phyloP scores from a whole-genome alignment of 2,797 vertebrate species.

The Danionella dracula region DNA sequence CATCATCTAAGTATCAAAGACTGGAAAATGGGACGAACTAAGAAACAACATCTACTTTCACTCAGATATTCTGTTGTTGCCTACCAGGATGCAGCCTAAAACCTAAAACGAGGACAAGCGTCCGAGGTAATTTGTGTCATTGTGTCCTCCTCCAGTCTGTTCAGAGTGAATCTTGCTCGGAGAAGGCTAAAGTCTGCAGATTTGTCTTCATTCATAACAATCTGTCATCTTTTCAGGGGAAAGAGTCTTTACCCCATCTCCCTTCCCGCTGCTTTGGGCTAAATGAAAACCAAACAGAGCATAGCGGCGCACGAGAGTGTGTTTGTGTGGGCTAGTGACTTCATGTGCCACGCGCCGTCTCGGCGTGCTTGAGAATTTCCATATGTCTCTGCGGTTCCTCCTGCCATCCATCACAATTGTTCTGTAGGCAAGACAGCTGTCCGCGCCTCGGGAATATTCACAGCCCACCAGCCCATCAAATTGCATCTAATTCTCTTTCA shows the following conservation, averaged over 20 bases:
- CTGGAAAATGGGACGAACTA: conserved; percentile 60
- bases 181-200: neutral
- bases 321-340: neutral
- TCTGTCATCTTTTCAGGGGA: conserved; percentile 41
- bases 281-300: conserved; percentile 29
- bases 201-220: conserved; percentile 32
- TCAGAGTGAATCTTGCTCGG: conserved; percentile 1
- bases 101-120: conserved; percentile 33
- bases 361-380: conserved; percentile 58
- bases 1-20: conserved; percentile 64
- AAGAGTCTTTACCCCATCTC: conserved; percentile 45
- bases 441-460: conserved; percentile 65
- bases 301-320: neutral
- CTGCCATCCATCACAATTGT: conserved; percentile 68
- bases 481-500: conserved; percentile 65
- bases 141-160: conserved; percentile 12
- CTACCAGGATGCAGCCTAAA: conserved; percentile 24
- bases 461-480: conserved; percentile 75
- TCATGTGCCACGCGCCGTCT: neutral
- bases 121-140: conserved; percentile 37
- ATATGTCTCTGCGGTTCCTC: conserved; percentile 61
- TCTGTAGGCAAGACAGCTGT: conserved; percentile 68
- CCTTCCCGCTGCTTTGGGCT: conserved; percentile 15
- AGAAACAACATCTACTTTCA: conserved; percentile 56
- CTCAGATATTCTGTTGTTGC: too few relatives aligned